Evolutionary conservation across 92 coral and sea anemone genomes (phyloP), one percentile per base, ranked within the genome.

Genomic region (Siderastrea siderea): DNA sequence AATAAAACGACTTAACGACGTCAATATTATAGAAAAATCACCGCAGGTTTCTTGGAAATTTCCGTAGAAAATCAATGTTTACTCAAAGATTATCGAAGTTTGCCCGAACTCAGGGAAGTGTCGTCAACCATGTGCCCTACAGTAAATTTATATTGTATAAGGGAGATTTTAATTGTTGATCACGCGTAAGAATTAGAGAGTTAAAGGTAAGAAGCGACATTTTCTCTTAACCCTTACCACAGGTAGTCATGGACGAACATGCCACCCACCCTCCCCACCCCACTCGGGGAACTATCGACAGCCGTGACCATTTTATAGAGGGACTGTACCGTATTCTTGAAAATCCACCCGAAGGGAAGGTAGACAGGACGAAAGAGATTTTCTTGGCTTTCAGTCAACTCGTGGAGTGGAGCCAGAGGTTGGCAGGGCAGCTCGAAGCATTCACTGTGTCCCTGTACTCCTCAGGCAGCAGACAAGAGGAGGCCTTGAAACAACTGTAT

Each of bases 211-310:
- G 67, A 43, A 47, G 51, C 14, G 66, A 17, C 2, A 46, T 6
- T 45, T 68, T 17, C 15, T 87, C 89, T 89, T 75, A 61, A 83
- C 85, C 44, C 10, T 38, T 19, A 10, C 59, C 14, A 57, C 58
- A 96, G 99, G 67, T 52, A 48, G 85, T 92, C 3, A 94, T 97
- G 93, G 86, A 91, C 4, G 92, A 92, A 55, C 94, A 94, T 61
- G 75, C 81, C 46, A 78, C 85, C 50, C 95, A 90, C 45, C 91
- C 93, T 48, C 86, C 91, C 74, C 93, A 89, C 75, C 94, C 96
- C 19, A 80, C 87, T 46, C 95, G 99, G 55, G 94, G 93, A 13
- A 97, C 99, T 16, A 95, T 97, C 58, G 99, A 97, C 87, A 85
- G 91, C 70, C 92, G 99, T 51, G 99, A 97, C 70, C 78, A 82